A percentile compares a stretch with the other conserved stretches of the same genome.
Conservation (phyloP, 1,140 invertebrate genomes). For the Phocides pigmalion region DNA sequence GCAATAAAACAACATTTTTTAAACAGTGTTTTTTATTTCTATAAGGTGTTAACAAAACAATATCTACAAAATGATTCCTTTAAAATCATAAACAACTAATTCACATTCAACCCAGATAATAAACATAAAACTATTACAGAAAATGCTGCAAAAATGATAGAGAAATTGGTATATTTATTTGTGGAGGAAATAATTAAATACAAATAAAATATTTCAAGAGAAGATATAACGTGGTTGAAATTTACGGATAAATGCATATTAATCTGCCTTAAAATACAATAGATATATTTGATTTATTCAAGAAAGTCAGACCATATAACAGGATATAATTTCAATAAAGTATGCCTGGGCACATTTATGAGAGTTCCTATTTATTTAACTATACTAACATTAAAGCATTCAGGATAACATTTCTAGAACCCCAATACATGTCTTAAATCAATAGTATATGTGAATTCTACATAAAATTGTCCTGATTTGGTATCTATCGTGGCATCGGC, state of each 20-base stretch:
- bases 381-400: constrained; percentile 57
- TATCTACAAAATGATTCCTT: constrained; percentile 51
- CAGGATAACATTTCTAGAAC: constrained; percentile 46
- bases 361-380: constrained; percentile 42
- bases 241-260: constrained; percentile 27
- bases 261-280: constrained; percentile 27
- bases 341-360: constrained; percentile 34
- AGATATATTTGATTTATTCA: constrained; percentile 30
- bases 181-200: too few species aligned
- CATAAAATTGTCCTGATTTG: constrained; percentile 45
- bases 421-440: constrained; percentile 41
- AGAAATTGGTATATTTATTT: constrained; percentile 6
- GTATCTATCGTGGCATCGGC: constrained; percentile 83
- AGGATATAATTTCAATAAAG: constrained; percentile 35
- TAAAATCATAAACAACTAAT: constrained; percentile 47
- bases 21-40: constrained; percentile 49
- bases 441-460: constrained; percentile 51
- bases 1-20: constrained; percentile 29
- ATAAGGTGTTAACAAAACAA: constrained; percentile 57
- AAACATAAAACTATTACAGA: constrained; percentile 24
- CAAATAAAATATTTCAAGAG: background rate
- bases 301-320: constrained; percentile 27
- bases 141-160: constrained; percentile 24
- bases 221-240: constrained; percentile 15
- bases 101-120: constrained; percentile 21